Base-by-base conservation (phyloP, 2,113 vertebrate species). In the Carassius auratus region DNA sequence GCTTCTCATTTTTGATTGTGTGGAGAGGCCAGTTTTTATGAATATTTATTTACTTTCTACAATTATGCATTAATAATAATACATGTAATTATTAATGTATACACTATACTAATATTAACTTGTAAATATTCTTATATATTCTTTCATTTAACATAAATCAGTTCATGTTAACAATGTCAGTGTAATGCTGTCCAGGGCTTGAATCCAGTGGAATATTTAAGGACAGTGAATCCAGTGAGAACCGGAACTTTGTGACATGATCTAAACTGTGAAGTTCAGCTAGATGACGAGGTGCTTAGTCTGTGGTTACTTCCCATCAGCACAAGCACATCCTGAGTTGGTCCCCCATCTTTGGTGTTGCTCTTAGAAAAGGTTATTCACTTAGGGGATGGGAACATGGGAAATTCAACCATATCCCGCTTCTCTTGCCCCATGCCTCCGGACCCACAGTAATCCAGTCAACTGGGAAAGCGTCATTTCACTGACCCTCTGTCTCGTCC, bases 321-420 rank as follows among this genome's bases (percentile, higher is more conserved):
- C 69, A 73, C n/a, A 14, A 57, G 36, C 23, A 61, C 23, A 82
- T 81, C 61, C 69, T 87, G 14, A 12, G 14, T 73, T 21, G 30
- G 48, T 48, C 45, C 45, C 42, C 61, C 30, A 50, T 59, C n/a
- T 64, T 38, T 33, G 66, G 83, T 69, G 78, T 48, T 36, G 45
- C 83, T 30, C 19, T 75, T 79, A 55, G 26, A 30, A 42, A 19
- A 30, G 59, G 42, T 84, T 86, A 76, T 86, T 84, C 42, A 55
- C 81, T 84, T 55, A 81, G 45, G 62, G 45, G 74, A 84, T 74
- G 84, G 76, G 81, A 86, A 84, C 84, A 86, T 87, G 84, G 86
- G 81, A 86, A 87, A 87, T 71, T 57, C 17, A 73, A 85, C 81
- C 69, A 73, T 80, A 83, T 87, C 57, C 68, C 81, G 57, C 36